Evolutionary conservation across 2,888 invertebrate genomes (phyloP).

Genomic region (Pilophorus perplexus): DNA sequence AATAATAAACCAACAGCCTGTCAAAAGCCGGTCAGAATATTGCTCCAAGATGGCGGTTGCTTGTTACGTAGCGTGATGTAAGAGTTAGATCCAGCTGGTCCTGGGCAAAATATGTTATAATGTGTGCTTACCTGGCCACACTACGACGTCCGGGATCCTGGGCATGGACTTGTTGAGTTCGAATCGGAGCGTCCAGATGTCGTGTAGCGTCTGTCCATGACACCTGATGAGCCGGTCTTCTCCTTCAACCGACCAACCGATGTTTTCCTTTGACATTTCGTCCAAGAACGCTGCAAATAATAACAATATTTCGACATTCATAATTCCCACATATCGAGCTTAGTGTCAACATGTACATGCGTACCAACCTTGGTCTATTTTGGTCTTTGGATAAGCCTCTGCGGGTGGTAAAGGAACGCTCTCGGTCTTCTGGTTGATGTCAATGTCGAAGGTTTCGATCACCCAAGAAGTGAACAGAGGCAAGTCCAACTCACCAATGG

Average conservation of each 20-base stretch:
- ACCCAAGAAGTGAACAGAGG: constrained; percentile 84
- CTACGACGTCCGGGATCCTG: constrained; percentile 87
- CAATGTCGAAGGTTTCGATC: constrained; percentile 66
- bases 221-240: constrained; percentile 82
- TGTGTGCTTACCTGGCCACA: constrained; percentile 80
- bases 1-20: too few species aligned
- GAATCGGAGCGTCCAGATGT: constrained; percentile 74
- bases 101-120: too few species aligned
- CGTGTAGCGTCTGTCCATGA: constrained; percentile 90
- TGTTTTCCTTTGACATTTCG: constrained; percentile 57
- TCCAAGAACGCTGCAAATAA: constrained; percentile 56
- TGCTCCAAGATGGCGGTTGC: too few species aligned
- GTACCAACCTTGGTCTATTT: constrained; percentile 59
- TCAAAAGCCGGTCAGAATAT: too few species aligned
- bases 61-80: too few species aligned
- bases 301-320: neutral
- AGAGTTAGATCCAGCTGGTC: too few species aligned
- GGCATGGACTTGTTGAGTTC: constrained; percentile 55
- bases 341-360: too few species aligned
- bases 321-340: neutral
- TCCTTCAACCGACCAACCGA: constrained; percentile 68
- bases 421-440: constrained; percentile 55
- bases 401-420: constrained; percentile 60
- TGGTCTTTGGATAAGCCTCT: constrained; percentile 64
- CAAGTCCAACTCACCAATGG: constrained; percentile 68